phyloP scores from a whole-genome alignment of 2,113 vertebrate species.

The Hirundichthys speculiger region DNA sequence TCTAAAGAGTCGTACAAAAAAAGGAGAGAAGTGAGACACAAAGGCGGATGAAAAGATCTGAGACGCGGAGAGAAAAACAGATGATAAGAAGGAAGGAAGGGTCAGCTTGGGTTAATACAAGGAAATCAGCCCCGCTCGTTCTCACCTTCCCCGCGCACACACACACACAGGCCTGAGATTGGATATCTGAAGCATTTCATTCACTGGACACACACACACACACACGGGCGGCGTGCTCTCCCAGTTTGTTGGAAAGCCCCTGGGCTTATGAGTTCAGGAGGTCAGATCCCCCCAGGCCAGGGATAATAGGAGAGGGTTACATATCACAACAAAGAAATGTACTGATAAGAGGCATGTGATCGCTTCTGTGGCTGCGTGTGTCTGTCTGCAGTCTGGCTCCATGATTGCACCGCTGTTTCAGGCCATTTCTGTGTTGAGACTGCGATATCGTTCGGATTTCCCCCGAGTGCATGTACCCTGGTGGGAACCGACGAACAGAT shows the following conservation, averaged over 20 bases:
- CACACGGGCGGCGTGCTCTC: constrained; percentile 26
- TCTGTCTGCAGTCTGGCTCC: constrained; percentile 13
- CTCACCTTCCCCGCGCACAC: constrained; percentile 15
- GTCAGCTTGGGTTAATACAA: constrained; percentile 58
- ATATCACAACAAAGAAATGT: constrained; percentile 65
- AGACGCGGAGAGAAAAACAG: constrained; percentile 3
- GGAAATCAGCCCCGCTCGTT: constrained; percentile 54
- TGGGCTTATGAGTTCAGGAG: constrained; percentile 60
- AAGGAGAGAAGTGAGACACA: constrained; percentile 23
- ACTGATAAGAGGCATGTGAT: constrained; percentile 59
- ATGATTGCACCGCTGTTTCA: too few species aligned
- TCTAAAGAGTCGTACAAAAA: background rate
- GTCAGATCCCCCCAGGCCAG: constrained; percentile 55
- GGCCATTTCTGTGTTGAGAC: too few species aligned
- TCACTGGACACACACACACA: constrained; percentile 28
- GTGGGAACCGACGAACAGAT: background rate
- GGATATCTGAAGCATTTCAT: constrained; percentile 43
- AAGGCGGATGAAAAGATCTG: constrained; percentile 1
- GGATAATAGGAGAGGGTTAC: constrained; percentile 51
- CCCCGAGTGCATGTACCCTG: too few species aligned
- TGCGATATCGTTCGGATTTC: too few species aligned
- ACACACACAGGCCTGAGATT: constrained; percentile 32
- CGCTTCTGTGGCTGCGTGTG: constrained; percentile 3
- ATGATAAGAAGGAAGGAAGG: constrained; percentile 3
- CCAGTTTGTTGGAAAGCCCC: constrained; percentile 53